Evolutionary conservation across 2,113 vertebrate species (phyloP).

Genomic region (Setophaga coronata): DNA sequence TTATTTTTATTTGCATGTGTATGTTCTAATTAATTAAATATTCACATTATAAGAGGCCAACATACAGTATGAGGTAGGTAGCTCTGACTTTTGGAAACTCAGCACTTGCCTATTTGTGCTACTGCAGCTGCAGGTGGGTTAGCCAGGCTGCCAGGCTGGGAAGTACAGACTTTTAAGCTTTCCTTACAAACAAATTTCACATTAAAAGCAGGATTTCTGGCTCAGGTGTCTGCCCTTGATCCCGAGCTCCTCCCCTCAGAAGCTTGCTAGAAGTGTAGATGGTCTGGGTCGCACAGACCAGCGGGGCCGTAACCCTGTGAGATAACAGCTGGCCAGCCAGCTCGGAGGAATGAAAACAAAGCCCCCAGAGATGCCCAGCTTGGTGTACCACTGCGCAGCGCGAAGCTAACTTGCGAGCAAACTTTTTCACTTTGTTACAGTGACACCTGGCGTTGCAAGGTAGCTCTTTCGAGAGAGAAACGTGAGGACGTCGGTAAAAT

Average conservation of each 20-base stretch:
- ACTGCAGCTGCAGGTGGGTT: not conserved
- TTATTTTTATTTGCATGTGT: not conserved
- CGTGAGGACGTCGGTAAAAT: fast-evolving
- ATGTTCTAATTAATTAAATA: not conserved
- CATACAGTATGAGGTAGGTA: fast-evolving
- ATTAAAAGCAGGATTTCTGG: not conserved
- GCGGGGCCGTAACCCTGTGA: fast-evolving
- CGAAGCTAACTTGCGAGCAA: fast-evolving
- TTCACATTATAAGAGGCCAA: not conserved
- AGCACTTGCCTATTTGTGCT: no score
- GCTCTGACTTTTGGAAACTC: not conserved
- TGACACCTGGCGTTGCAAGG: slow-evolving; percentile 41
- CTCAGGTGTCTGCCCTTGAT: not conserved
- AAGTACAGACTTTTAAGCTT: not conserved
- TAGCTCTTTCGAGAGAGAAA: not conserved
- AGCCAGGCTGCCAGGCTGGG: not conserved
- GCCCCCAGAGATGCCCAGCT: fast-evolving
- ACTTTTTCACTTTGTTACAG: not conserved
- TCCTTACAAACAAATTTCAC: not conserved
- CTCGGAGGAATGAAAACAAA: fast-evolving
- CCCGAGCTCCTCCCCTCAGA: not conserved
- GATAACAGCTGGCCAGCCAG: not conserved
- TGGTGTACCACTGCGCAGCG: fast-evolving
- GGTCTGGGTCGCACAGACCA: fast-evolving
- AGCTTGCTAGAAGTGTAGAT: not conserved